Base-by-base conservation (phyloP, 2,888 invertebrate species). In the Ichneumoninae sp. region DNA sequence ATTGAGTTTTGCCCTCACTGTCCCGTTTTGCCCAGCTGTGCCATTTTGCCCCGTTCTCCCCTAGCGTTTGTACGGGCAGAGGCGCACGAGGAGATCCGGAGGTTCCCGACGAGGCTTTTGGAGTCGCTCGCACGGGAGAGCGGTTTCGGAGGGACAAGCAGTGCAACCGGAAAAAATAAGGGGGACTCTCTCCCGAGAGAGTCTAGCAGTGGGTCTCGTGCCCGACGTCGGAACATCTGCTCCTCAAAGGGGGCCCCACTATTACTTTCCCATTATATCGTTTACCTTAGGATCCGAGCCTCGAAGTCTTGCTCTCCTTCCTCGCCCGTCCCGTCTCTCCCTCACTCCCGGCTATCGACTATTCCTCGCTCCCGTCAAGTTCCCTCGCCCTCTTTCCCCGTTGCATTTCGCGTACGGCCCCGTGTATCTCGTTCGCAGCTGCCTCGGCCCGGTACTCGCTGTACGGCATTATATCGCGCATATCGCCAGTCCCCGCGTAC, bases 251-350 rank as follows among this genome's bases (percentile, higher is more conserved):
- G 90, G 90, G 88, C 90, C 91, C 91, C 90, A 33, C 90, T 89
- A 89, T 91, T 89, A 87, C 89, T 88, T 89, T 91, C 89, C 90
- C 88, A 91, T 92, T 91, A 91, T 92, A 91, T 88, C 89, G 89
- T 88, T 88, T 87, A 88, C 89, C 87, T 83, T 87, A 86, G 87
- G 87, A 87, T 88, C 87, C 40, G 2, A 76, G 81, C 77, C 80
- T 76, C 83, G 73, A 82, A 86, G 33, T 36, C 40, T n/a, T 57
- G 60, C 73, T 66, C 69, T 47, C 33, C 75, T 73, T 63, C 60
- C n/a, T n/a, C n/a, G 81, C 19, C 36, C 47, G 79, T 47, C 26
- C 13, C 36, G 57, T 22, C 70, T 22, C 70, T 47, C 19, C 54
- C 10, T 57, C 47, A 68, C n/a, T 54, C 40, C 8, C 65, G 47